Conservation (phyloP, 2,888 invertebrate species). For the Eupithecia exiguata region DNA sequence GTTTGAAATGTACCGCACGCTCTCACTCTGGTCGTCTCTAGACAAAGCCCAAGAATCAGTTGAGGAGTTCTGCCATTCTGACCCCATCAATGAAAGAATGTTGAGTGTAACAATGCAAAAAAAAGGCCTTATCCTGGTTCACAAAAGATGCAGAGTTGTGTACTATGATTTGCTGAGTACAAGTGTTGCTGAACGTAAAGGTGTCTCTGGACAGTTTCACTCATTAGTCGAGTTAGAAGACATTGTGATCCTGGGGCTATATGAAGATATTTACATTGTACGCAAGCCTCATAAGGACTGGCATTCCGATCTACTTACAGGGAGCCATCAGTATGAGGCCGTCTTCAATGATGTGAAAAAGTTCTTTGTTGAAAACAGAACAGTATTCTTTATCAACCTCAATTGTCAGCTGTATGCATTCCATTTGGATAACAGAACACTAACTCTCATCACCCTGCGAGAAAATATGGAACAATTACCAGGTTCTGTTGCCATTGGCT, state of each 20-base stretch:
- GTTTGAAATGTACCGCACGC: conserved; percentile 65
- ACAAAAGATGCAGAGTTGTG: conserved; percentile 49
- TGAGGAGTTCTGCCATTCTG: conserved; percentile 63
- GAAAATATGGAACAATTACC: conserved; percentile 11
- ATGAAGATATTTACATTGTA: conserved; percentile 24
- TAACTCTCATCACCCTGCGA: background rate
- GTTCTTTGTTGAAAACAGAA: conserved; percentile 23
- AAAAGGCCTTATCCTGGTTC: conserved; percentile 62
- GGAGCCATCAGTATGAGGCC: conserved; percentile 5
- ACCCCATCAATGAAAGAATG: conserved; percentile 55
- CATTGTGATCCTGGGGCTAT: conserved; percentile 14
- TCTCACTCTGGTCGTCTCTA: conserved; percentile 65
- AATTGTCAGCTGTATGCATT: conserved; percentile 7
- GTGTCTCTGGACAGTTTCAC: conserved; percentile 58
- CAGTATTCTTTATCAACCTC: conserved; percentile 13
- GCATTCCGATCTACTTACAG: conserved; percentile 10
- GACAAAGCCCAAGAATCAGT: conserved; percentile 51
- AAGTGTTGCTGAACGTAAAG: conserved; percentile 44
- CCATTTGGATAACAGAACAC: conserved; percentile 15
- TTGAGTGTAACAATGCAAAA: conserved; percentile 55
- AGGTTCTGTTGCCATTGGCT: conserved; percentile 11
- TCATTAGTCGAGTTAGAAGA: conserved; percentile 46
- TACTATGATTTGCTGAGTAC: conserved; percentile 65
- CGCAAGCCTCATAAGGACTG: conserved; percentile 16
- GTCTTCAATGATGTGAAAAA: conserved; percentile 11